A percentile compares a stretch with the other conserved stretches of the same genome.
Evolutionary conservation across 2,888 invertebrate species (phyloP).

Genomic region (Lamproptera curius): DNA sequence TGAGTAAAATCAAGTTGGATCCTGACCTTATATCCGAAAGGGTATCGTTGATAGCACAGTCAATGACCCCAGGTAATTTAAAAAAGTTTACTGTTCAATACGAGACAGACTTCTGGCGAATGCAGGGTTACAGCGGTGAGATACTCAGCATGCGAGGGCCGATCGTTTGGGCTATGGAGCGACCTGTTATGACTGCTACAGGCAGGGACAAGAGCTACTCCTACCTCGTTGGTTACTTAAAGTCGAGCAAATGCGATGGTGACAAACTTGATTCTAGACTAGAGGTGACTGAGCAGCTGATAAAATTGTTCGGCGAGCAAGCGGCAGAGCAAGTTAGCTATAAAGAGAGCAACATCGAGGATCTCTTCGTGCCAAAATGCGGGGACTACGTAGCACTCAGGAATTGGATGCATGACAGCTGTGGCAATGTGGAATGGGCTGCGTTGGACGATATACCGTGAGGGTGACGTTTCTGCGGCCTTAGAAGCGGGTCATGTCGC

Average conservation of each 20-base stretch:
- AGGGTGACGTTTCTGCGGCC: constrained; percentile 61
- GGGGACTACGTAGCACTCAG: constrained; percentile 59
- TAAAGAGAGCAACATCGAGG: constrained; percentile 47
- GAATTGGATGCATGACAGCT: constrained; percentile 33
- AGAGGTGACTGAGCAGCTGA: constrained; percentile 55
- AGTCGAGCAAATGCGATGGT: constrained; percentile 39
- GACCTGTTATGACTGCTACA: constrained; percentile 48
- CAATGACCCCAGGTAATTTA: constrained; percentile 45
- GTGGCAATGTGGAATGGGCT: constrained; percentile 57
- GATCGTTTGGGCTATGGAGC: constrained; percentile 68
- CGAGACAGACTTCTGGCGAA: constrained; percentile 56
- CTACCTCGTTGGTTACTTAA: constrained; percentile 53
- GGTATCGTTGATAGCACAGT: constrained; percentile 33
- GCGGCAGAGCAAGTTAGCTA: constrained; percentile 53
- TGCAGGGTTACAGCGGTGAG: constrained; percentile 61
- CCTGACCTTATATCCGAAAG: constrained; percentile 43
- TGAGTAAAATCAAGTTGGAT: constrained; percentile 51
- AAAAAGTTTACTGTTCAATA: constrained; percentile 61
- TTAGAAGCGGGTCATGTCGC: constrained; percentile 64
- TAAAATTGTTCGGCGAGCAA: constrained; percentile 53
- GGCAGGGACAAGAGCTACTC: constrained; percentile 45
- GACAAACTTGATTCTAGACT: constrained; percentile 33
- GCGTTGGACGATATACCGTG: constrained; percentile 62
- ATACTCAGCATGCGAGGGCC: constrained; percentile 66
- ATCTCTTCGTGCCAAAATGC: constrained; percentile 57